A percentile compares a stretch with the other conserved stretches of the same genome.
These are phyloP conservation scores for Melanotaenia nigrans DNA, from an alignment of 2,797 vertebrate genomes.

Conservation along the genomic window DNA sequence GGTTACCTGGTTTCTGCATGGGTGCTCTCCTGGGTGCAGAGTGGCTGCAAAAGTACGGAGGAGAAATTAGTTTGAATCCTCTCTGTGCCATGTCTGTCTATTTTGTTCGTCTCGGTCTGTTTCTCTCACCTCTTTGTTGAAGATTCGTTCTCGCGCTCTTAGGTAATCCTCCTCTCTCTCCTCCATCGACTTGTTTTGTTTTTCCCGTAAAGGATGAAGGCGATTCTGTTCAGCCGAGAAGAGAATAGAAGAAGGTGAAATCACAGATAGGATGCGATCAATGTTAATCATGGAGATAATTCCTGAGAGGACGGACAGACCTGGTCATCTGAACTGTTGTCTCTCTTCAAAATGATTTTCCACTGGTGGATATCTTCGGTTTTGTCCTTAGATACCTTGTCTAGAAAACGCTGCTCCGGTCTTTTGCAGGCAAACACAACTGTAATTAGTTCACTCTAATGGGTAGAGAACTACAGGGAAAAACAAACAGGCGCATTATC, in stretches of 20 bases:
- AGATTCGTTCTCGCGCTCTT: constrained; percentile 93
- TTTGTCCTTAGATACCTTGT: constrained; percentile 93
- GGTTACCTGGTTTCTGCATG: constrained; percentile 94
- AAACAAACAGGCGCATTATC: background rate
- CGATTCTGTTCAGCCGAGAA: constrained; percentile 85
- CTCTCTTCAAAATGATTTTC: constrained; percentile 94
- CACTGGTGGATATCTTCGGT: constrained; percentile 91
- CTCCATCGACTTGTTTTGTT: constrained; percentile 95
- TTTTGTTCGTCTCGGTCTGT: constrained; percentile 29
- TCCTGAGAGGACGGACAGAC: constrained; percentile 54
- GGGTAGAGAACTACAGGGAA: background rate
- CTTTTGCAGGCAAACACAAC: constrained; percentile 76
- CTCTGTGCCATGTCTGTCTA: constrained; percentile 10
- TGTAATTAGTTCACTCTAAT: constrained; percentile 12
- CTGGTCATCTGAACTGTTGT: constrained; percentile 96
- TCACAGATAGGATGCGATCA: constrained; percentile 31
- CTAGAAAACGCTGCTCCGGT: constrained; percentile 93
- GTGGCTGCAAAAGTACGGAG: constrained; percentile 86
- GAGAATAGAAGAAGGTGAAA: constrained; percentile 74
- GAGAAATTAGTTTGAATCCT: constrained; percentile 54
- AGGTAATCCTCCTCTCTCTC: constrained; percentile 97
- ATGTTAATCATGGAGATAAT: constrained; percentile 41
- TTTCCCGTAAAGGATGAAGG: constrained; percentile 90
- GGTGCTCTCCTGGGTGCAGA: constrained; percentile 89
- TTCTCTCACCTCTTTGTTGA: constrained; percentile 92